Percentiles rank a stretch among this genome's conserved stretches.
Evolutionary conservation across 2,888 invertebrate genomes (phyloP).

Genomic region (Acronicta aceris): DNA sequence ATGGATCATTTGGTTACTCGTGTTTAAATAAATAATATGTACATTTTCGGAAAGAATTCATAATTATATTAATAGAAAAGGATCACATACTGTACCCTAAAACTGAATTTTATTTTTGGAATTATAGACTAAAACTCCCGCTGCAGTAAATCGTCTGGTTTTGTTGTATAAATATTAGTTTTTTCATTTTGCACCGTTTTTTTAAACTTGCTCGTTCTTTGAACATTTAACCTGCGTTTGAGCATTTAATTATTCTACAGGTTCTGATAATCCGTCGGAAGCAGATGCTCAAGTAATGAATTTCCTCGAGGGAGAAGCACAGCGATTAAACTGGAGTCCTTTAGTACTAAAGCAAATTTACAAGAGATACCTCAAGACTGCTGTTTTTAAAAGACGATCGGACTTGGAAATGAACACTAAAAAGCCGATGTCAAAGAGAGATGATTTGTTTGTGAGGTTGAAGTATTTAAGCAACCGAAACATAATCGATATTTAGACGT

Average conservation of each 20-base stretch:
- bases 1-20: no score
- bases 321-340: constrained; percentile 10
- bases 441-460: background rate
- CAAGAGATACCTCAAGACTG: constrained; percentile 5
- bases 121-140: no score
- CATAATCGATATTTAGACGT: no score
- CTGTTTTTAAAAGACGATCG: background rate
- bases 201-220: background rate
- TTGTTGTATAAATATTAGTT: no score
- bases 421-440: background rate
- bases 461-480: no score
- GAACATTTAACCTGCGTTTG: constrained; percentile 6
- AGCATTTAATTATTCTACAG: constrained; percentile 13
- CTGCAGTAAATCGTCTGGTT: no score
- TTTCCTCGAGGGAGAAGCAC: background rate
- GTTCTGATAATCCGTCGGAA: background rate
- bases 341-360: constrained; percentile 3
- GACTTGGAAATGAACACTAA: background rate
- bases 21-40: no score
- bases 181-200: background rate
- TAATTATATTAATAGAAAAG: no score
- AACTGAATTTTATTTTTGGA: background rate
- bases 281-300: background rate
- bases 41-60: no score
- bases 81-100: background rate